Conservation (phyloP, 1,140 invertebrate species). For the Reticulitermes speratus region DNA sequence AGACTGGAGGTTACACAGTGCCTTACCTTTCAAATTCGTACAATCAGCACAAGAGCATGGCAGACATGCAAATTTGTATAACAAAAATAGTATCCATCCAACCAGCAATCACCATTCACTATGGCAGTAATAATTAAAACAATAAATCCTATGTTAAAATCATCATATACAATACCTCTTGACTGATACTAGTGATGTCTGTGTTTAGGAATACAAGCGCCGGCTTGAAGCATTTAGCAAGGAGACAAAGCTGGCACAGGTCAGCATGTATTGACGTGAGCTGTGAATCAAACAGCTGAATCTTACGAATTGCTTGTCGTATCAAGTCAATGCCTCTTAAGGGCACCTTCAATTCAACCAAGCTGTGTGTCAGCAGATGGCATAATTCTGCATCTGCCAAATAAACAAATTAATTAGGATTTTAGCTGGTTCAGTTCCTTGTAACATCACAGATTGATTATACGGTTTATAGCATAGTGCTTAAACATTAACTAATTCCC, state of each 20-base stretch:
- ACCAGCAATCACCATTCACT: too few species aligned
- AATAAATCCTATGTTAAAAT: conserved; percentile 23
- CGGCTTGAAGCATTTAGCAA: conserved; percentile 90
- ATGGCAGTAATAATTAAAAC: not conserved
- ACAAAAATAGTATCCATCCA: too few species aligned
- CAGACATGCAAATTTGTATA: too few species aligned
- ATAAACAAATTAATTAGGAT: not conserved
- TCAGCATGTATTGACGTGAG: conserved; percentile 92
- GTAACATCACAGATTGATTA: too few species aligned
- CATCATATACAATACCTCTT: conserved; percentile 58
- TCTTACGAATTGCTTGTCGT: conserved; percentile 82
- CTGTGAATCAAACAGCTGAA: conserved; percentile 83
- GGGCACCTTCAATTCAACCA: conserved; percentile 75
- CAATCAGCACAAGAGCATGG: too few species aligned
- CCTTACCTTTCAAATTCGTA: too few species aligned
- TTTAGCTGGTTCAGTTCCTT: too few species aligned
- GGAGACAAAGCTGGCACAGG: conserved; percentile 87
- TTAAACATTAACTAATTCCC: too few species aligned
- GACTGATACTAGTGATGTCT: conserved; percentile 88
- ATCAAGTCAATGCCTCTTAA: conserved; percentile 83
- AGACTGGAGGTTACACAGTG: too few species aligned
- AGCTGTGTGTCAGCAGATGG: conserved; percentile 74
- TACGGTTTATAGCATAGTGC: too few species aligned
- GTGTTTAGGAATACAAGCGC: conserved; percentile 85
- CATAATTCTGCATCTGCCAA: conserved; percentile 83